Percentiles rank a stretch among this genome's conserved stretches.
phyloP scores from a whole-genome alignment of 2,888 invertebrate species.

The Laspeyria flexula region DNA sequence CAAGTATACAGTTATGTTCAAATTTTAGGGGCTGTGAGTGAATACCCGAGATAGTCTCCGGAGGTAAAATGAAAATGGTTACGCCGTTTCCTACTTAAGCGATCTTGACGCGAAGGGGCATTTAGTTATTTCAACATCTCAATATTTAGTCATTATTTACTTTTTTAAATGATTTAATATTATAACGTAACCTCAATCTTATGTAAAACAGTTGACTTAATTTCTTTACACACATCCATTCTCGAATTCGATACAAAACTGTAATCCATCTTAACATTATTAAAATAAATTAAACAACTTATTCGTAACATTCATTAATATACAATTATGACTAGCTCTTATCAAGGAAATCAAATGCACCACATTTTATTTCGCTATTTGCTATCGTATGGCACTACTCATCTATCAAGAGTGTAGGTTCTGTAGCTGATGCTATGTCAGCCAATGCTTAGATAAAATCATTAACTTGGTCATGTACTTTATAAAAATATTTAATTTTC shows the following conservation, averaged over 20 bases:
- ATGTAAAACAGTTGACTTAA: background rate
- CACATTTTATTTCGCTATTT: constrained; percentile 61
- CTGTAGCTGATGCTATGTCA: constrained; percentile 36
- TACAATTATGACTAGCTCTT: constrained; percentile 76
- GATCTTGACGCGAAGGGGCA: too few relatives aligned
- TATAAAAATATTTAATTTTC: constrained; percentile 78
- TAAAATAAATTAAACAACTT: constrained; percentile 59
- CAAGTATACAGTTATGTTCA: too few relatives aligned
- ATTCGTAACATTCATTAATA: constrained; percentile 52
- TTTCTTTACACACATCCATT: background rate
- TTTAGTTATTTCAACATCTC: too few relatives aligned
- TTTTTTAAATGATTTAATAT: too few relatives aligned
- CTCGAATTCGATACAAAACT: constrained; percentile 16
- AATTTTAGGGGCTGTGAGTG: too few relatives aligned
- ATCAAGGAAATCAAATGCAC: constrained; percentile 76
- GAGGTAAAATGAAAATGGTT: too few relatives aligned
- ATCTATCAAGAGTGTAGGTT: constrained; percentile 21
- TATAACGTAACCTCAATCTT: too few relatives aligned
- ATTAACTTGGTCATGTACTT: constrained; percentile 70
- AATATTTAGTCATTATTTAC: too few relatives aligned
- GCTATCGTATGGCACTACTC: constrained; percentile 67
- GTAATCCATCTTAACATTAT: constrained; percentile 21
- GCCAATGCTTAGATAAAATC: constrained; percentile 54
- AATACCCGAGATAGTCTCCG: too few relatives aligned
- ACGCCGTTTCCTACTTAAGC: too few relatives aligned